Base-by-base conservation (phyloP, 2,888 invertebrate genomes). In the Amiota minor region DNA sequence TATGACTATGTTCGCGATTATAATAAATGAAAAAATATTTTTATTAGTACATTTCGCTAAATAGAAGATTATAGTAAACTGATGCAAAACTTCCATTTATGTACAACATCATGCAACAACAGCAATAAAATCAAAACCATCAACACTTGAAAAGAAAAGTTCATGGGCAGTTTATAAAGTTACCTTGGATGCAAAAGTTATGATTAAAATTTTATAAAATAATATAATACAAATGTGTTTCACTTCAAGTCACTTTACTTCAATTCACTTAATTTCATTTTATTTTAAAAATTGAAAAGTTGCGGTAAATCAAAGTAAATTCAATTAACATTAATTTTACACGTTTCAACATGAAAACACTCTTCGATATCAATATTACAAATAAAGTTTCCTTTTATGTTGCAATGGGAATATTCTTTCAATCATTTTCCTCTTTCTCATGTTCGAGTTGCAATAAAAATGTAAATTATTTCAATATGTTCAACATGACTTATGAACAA, bases 81-180 rank as follows among this genome's bases (percentile, higher is more conserved):
- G n/a, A 74, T n/a, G 18, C 59, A 64, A n/a, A n/a, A n/a, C n/a
- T n/a, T 67, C 12, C 11, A 53, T n/a, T 49, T 14, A 14, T 59
- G 1, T 49, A 65, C 62, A 47, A 45, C 68, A 72, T 49, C 75
- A 69, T 59, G 75, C 70, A 18, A 23, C 9, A 35, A 45, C 20
- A 23, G 45, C 62, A 35, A 61, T 53, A 53, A 74, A 72, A 56
- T 74, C 72, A 77, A 35, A 74, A 61, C 73, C 73, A 64, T 75
- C 75, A 20, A 68, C 14, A 35, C 18, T 18, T 9, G 56, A 12
- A 61, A 1, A 9, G 23, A 10, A n/a, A 61, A 61, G 61, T 61
- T 61, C 20, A 18, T 61, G 61, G 14, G 55, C 14, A 55, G 55
- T 16, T n/a, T 9, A n/a, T 9, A 10, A 9, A 18, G 20, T n/a